phyloP scores from a whole-genome alignment of 2,113 vertebrate species.

The Petromus typicus region DNA sequence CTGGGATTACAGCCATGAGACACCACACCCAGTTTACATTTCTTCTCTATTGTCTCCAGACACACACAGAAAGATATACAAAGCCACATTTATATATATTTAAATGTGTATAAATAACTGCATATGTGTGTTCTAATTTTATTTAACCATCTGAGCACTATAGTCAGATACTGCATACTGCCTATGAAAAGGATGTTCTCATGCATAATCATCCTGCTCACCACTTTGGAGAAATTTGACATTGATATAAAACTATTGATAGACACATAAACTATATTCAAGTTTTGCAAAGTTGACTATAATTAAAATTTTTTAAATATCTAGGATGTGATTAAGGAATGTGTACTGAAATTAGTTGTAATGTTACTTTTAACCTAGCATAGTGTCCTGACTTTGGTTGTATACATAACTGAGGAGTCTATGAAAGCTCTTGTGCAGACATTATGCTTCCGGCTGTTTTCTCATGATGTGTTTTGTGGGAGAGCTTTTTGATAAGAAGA shows the following conservation, averaged over 20 bases:
- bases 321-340: neutral
- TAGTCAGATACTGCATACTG: neutral
- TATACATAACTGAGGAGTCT: neutral
- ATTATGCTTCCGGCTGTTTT: neutral
- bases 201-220: neutral
- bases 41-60: neutral
- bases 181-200: neutral
- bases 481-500: neutral
- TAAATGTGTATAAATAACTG: neutral
- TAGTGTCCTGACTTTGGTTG: neutral
- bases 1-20: too few relatives aligned
- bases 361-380: neutral
- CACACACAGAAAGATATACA: neutral
- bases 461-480: neutral
- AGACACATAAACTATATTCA: neutral
- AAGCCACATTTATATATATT: neutral
- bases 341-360: neutral
- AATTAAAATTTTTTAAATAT: neutral
- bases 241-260: neutral
- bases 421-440: slow-evolving; percentile 26
- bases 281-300: neutral
- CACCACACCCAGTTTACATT: neutral
- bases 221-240: neutral
- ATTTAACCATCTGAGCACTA: neutral
- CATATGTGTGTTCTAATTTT: neutral